Evolutionary conservation across 2,797 vertebrate genomes (phyloP).

Genomic region (Acomys russatus): DNA sequence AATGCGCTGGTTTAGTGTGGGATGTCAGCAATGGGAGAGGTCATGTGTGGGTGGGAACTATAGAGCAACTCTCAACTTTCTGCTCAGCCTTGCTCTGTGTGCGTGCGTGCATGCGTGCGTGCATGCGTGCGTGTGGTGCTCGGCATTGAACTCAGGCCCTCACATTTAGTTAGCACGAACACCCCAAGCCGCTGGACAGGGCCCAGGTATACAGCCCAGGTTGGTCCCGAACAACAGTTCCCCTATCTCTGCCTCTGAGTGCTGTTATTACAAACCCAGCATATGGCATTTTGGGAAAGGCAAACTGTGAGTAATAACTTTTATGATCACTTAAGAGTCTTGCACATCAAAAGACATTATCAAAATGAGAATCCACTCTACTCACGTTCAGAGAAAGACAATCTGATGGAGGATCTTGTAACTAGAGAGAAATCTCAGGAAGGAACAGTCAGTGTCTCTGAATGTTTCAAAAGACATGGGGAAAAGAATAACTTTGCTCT

Average conservation of each 20-base stretch:
- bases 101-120: neutral
- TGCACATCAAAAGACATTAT: neutral
- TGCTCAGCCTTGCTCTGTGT: neutral
- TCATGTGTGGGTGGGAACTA: neutral
- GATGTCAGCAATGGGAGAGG: neutral
- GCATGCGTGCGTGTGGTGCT: neutral
- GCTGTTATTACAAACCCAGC: neutral
- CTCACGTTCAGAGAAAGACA: neutral
- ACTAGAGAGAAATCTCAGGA: neutral
- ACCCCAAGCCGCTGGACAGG: neutral
- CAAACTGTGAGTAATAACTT: neutral
- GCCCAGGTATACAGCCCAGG: neutral
- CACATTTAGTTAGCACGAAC: neutral
- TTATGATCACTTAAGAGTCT: neutral
- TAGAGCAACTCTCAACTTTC: neutral
- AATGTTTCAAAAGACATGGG: neutral
- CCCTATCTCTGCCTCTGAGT: neutral
- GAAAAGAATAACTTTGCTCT: neutral
- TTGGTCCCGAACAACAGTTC: neutral
- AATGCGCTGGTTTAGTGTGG: neutral
- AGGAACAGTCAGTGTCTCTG: neutral
- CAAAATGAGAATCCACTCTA: neutral
- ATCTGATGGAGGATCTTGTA: neutral
- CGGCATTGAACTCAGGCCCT: neutral
- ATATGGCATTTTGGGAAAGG: neutral